Evolutionary conservation across 2,797 vertebrate species (phyloP).

Genomic region (Smutsia gigantea): DNA sequence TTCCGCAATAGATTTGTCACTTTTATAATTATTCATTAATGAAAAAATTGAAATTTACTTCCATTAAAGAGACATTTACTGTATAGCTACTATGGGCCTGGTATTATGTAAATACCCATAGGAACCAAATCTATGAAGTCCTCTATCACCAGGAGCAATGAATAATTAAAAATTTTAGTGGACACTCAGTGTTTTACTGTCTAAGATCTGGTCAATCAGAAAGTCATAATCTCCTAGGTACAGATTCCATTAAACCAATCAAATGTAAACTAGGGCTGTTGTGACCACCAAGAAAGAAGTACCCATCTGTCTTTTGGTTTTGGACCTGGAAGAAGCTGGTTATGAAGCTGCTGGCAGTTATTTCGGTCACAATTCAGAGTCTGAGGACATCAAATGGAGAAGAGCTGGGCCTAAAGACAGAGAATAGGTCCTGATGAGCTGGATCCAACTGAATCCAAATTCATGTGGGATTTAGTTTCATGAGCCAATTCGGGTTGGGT

Average conservation of each 20-base stretch:
- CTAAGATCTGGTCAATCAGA: not conserved
- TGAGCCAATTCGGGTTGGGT: not conserved
- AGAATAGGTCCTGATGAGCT: not conserved
- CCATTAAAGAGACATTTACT: not conserved
- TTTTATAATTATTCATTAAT: slow-evolving; percentile 11
- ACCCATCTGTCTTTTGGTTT: not conserved
- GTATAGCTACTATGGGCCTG: not conserved
- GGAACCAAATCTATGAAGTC: not conserved
- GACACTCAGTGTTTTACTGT: not conserved
- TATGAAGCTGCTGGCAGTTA: not conserved
- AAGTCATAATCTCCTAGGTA: not conserved
- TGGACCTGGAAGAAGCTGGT: not conserved
- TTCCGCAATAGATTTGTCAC: not conserved
- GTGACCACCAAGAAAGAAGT: not conserved
- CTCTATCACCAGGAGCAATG: not conserved
- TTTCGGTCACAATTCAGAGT: not conserved
- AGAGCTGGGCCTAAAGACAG: not conserved
- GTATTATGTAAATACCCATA: not conserved
- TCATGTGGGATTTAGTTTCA: not conserved
- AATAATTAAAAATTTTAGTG: not conserved
- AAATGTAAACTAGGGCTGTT: not conserved
- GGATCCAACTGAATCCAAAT: not conserved
- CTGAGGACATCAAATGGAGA: not conserved
- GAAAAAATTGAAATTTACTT: not conserved
- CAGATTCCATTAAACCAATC: not conserved